Conservation (phyloP, 2,888 invertebrate species). For the Plagodis pulveraria region DNA sequence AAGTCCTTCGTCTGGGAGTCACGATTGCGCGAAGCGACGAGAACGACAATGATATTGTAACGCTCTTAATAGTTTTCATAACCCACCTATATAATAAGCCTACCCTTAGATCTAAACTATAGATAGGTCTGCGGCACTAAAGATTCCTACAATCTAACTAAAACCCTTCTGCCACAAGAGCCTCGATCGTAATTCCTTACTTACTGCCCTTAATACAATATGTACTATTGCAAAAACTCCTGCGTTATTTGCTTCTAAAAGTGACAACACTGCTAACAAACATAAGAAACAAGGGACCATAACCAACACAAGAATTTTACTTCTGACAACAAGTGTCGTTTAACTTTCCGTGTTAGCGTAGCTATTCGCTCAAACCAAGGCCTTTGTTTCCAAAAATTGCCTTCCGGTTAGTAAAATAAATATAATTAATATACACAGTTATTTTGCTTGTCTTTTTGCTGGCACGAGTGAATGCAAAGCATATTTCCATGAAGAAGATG, state of each 20-base stretch:
- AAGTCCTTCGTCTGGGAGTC: too few relatives aligned
- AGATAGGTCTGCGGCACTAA: too few relatives aligned
- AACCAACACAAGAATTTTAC: slow-evolving; percentile 50
- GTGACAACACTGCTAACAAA: slow-evolving; percentile 39
- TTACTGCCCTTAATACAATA: too few relatives aligned
- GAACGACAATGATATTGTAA: too few relatives aligned
- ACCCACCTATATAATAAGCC: too few relatives aligned
- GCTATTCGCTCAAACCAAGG: slow-evolving; percentile 42
- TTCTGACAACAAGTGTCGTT: slow-evolving; percentile 70
- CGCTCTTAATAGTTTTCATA: too few relatives aligned
- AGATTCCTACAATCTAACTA: too few relatives aligned
- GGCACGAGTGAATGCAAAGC: slow-evolving; percentile 35
- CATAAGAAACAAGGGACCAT: slow-evolving; percentile 46
- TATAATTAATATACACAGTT: slow-evolving; percentile 30
- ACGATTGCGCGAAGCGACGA: too few relatives aligned
- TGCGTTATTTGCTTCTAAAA: slow-evolving; percentile 33
- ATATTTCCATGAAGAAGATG: slow-evolving; percentile 41
- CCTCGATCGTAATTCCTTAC: too few relatives aligned
- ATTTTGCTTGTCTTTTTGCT: slow-evolving; percentile 38
- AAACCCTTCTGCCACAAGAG: too few relatives aligned
- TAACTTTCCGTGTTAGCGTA: slow-evolving; percentile 64
- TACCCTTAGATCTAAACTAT: too few relatives aligned
- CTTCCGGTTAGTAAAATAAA: slow-evolving; percentile 30
- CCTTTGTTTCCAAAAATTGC: slow-evolving; percentile 43
- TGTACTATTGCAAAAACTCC: slow-evolving; percentile 27